Evolutionary conservation across 2,888 invertebrate species (phyloP).

Genomic region (Automeris io): DNA sequence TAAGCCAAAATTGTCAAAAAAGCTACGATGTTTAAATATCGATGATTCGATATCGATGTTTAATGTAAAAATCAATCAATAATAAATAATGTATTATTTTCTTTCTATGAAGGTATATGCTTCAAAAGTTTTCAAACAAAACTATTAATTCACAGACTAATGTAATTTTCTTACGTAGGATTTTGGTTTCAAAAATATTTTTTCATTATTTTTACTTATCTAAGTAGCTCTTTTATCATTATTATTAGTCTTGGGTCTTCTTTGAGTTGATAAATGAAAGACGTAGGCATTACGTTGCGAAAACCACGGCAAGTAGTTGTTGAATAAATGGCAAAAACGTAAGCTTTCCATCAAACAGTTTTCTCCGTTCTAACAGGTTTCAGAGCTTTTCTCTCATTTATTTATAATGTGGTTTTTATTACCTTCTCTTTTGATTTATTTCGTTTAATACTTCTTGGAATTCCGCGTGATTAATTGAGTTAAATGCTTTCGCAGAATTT

Average conservation of each 20-base stretch:
- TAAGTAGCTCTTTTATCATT: neutral
- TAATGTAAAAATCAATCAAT: too few species aligned
- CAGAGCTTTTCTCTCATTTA: neutral
- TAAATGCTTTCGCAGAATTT: neutral
- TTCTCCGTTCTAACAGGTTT: too few species aligned
- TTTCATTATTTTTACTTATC: neutral
- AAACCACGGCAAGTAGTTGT: neutral
- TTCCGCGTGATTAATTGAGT: neutral
- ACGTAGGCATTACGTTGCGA: constrained; percentile 3
- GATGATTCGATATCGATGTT: too few species aligned
- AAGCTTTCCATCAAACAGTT: neutral
- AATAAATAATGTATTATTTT: too few species aligned
- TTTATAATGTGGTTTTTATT: neutral
- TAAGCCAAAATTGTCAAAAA: too few species aligned
- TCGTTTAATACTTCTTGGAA: neutral
- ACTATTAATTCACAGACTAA: too few species aligned
- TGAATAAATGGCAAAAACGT: neutral
- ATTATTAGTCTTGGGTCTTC: neutral
- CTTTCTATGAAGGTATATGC: too few species aligned
- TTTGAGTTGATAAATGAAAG: constrained; percentile 2
- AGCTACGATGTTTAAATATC: too few species aligned
- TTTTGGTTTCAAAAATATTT: neutral
- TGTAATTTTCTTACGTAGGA: too few species aligned
- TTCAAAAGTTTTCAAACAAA: too few species aligned
- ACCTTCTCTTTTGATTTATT: neutral